A percentile compares a stretch with the other conserved stretches of the same genome.
Conservation (phyloP, 2,113 vertebrate genomes). For the Cygnus buccinator region DNA sequence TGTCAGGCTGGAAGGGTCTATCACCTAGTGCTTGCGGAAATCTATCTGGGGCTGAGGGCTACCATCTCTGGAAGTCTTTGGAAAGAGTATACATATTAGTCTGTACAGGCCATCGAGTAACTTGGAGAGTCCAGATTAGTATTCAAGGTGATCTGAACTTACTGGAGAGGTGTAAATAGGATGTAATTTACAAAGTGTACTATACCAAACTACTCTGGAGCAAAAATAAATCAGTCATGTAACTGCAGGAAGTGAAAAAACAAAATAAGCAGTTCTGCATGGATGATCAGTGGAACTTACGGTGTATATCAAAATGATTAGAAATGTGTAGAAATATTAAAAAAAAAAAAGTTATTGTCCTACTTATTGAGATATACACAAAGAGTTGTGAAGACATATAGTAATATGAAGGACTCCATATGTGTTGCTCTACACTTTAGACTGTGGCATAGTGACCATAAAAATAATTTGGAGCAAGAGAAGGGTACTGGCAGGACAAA, state of each 20-base stretch:
- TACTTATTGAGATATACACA: background rate
- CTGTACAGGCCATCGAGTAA: background rate
- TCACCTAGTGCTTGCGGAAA: background rate
- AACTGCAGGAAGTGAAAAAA: background rate
- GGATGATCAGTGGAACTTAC: background rate
- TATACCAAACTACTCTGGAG: background rate
- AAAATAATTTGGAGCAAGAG: background rate
- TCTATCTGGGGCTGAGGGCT: background rate
- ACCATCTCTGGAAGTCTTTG: background rate
- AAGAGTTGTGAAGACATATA: background rate
- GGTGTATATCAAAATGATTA: background rate
- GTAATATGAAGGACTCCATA: background rate
- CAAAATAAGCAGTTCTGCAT: background rate
- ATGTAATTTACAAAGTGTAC: background rate
- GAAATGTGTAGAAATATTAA: background rate
- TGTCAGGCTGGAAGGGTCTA: background rate
- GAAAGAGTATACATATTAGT: background rate
- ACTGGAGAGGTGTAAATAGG: background rate
- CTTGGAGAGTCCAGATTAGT: background rate
- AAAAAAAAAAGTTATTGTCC: background rate
- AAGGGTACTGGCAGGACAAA: background rate
- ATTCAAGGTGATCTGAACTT: background rate
- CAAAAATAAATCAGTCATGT: background rate
- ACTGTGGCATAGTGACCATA: background rate
- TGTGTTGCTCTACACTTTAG: background rate